Base-by-base conservation (phyloP, 1,140 invertebrate genomes). In the Globodera ellingtonae region DNA sequence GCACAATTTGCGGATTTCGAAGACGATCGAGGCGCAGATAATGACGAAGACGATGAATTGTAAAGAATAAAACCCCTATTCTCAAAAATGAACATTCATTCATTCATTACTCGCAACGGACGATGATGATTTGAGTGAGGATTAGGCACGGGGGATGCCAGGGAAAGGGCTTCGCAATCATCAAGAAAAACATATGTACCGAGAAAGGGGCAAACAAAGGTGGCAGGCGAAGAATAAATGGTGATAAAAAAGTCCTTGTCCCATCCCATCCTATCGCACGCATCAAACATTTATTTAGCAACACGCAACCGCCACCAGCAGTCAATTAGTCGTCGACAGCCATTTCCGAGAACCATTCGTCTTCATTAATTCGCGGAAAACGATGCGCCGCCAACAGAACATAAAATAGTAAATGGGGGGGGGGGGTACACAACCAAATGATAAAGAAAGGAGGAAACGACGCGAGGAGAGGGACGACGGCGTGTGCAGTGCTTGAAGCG, bases 291-390 rank as follows among this genome's bases (percentile, higher is more conserved):
- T 62, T 62, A 62, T 62, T 62, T 62, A 62, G 56, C 56, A 62
- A 62, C 56, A 62, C 56, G 56, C 56, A 15, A 10, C 6, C 56
- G 10, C 56, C 15, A 62, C 5, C 56, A 62, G 15, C 18, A 18
- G 15, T 18, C 10, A 62, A 62, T 62, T 62, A 62, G 56, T 18
- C 10, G 15, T 18, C 56, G 56, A 62, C 56, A 62, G 10, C 56
- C 56, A 62, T 62, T 62, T 62, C 56, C 56, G 56, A 62, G 13
- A 62, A 62, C 56, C 56, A 62, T 62, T 62, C 15, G 56, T 62
- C 56, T 62, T 62, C 56, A 62, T 62, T 62, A 62, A 62, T 62
- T 62, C 56, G 56, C 15, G 1, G 56, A 62, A 62, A 62, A 62
- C 56, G 56, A 62, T 62, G 56, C 56, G 56, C 5, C 56, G 56